Evolutionary conservation across 2,797 vertebrate genomes (phyloP).

Genomic region (Meriones psammophilus): DNA sequence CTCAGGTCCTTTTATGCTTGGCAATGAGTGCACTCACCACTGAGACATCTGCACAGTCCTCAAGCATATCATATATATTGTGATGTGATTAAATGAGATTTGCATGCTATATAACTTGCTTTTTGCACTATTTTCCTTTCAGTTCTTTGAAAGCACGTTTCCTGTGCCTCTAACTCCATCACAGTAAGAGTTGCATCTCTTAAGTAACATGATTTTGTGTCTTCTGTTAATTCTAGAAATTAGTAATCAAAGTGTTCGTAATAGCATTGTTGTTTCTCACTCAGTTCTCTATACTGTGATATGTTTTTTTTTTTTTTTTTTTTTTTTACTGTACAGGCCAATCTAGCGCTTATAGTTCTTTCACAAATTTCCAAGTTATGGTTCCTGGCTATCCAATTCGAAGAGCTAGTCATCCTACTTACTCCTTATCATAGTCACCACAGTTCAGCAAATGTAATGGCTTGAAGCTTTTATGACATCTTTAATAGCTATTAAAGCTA

Average conservation of each 20-base stretch:
- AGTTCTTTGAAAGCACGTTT: constrained; percentile 32
- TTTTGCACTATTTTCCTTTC: not conserved
- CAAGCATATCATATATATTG: not conserved
- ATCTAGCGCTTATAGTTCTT: not conserved
- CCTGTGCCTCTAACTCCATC: not conserved
- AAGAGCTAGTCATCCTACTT: not conserved
- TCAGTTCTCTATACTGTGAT: not conserved
- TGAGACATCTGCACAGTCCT: not conserved
- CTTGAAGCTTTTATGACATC: constrained; percentile 20
- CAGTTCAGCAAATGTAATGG: not conserved
- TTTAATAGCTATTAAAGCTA: constrained; percentile 38
- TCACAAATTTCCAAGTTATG: constrained; percentile 23
- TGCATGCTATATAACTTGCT: not conserved
- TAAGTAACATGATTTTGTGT: constrained; percentile 20
- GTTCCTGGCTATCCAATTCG: not conserved
- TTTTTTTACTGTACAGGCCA: not conserved
- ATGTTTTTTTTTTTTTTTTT: too few species aligned
- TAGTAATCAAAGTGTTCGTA: not conserved
- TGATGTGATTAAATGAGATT: not conserved
- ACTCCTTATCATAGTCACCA: not conserved
- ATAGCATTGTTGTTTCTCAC: not conserved
- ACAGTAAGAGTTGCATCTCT: constrained; percentile 44
- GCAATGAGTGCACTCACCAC: not conserved
- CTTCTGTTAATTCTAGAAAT: constrained; percentile 55
- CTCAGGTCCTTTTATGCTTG: not conserved